These are phyloP conservation scores for Amphiprion clarkii DNA, from an alignment of 2,797 vertebrate genomes.

Conservation along the genomic window DNA sequence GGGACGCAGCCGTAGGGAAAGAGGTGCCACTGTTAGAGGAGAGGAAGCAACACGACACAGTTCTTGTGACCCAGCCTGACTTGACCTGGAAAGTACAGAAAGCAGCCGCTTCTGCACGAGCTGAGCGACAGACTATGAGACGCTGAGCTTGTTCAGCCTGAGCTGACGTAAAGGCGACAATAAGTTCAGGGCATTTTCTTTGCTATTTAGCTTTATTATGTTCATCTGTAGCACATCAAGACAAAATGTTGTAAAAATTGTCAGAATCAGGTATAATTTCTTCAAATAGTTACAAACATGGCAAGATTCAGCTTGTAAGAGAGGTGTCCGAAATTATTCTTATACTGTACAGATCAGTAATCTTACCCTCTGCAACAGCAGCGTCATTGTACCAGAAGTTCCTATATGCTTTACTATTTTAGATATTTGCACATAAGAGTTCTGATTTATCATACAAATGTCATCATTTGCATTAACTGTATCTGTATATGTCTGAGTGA, in stretches of 20 bases:
- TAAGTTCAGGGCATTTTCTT: conserved; percentile 3
- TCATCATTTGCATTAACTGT: not conserved
- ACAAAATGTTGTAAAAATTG: conserved; percentile 3
- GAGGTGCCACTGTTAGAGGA: not conserved
- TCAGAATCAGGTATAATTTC: conserved; percentile 13
- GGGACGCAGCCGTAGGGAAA: conserved; percentile 1
- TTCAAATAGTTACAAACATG: conserved; percentile 22
- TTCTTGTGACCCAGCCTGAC: conserved; percentile 21
- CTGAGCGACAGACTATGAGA: conserved; percentile 7
- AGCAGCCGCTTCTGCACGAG: conserved; percentile 18
- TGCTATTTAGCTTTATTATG: conserved; percentile 24
- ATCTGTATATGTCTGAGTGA: conserved; percentile 3
- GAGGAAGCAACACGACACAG: not conserved
- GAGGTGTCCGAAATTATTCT: conserved; percentile 5
- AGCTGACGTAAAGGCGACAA: not conserved
- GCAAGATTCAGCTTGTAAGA: not conserved
- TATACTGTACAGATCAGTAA: conserved; percentile 7
- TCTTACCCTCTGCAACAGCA: conserved; percentile 18
- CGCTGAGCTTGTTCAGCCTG: conserved; percentile 12
- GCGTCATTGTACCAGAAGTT: not conserved
- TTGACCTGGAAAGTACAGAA: conserved; percentile 23
- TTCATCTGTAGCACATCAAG: conserved; percentile 7
- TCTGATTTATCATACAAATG: not conserved
- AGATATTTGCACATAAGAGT: not conserved
- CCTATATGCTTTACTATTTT: conserved; percentile 9